phyloP scores from a whole-genome alignment of 2,888 invertebrate genomes.

The Patella caerulea region DNA sequence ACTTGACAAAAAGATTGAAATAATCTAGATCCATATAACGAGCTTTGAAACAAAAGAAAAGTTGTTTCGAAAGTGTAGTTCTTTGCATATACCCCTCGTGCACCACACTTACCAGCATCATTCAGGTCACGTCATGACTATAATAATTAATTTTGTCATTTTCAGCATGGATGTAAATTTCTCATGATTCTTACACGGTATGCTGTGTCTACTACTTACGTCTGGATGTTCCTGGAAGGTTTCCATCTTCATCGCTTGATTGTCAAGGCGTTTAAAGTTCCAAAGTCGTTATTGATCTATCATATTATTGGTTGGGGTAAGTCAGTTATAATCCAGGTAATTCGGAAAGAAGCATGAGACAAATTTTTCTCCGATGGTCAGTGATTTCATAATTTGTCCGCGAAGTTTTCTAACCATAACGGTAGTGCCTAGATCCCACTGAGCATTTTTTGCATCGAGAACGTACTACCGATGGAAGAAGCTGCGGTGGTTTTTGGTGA shows the following conservation, averaged over 20 bases:
- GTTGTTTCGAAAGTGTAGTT: neutral
- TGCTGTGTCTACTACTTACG: constrained; percentile 55
- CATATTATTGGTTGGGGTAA: constrained; percentile 65
- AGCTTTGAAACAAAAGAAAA: neutral
- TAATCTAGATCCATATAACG: neutral
- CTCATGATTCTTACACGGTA: constrained; percentile 62
- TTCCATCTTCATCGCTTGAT: constrained; percentile 66
- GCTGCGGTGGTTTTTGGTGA: too few relatives aligned
- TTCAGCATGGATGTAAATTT: constrained; percentile 60
- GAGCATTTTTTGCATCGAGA: too few relatives aligned
- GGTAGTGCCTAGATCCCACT: too few relatives aligned
- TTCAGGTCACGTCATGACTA: neutral
- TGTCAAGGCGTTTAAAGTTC: constrained; percentile 64
- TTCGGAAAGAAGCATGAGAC: too few relatives aligned
- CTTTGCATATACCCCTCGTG: neutral
- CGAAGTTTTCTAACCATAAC: too few relatives aligned
- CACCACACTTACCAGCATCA: neutral
- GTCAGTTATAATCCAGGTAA: neutral
- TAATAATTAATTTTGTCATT: neutral
- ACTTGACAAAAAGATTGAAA: too few relatives aligned
- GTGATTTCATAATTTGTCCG: too few relatives aligned
- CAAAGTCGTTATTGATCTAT: constrained; percentile 54
- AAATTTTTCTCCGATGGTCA: too few relatives aligned
- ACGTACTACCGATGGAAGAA: too few relatives aligned
- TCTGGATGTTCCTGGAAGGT: constrained; percentile 70